These are phyloP conservation scores for Hydropotes inermis DNA, from an alignment of 2,113 vertebrate species.

Conservation along the genomic window DNA sequence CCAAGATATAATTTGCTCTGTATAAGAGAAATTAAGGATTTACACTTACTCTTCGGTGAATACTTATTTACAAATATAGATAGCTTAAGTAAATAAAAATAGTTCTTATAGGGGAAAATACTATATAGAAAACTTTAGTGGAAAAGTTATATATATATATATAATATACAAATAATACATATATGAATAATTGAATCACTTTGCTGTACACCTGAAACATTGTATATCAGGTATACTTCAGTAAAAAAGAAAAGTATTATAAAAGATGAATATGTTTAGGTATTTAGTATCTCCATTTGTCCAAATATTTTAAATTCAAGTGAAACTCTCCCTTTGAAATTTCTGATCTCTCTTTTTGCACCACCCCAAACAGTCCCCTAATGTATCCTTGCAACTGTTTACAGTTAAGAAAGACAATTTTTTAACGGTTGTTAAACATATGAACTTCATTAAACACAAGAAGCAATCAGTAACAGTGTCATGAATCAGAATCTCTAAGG, in stretches of 20 bases:
- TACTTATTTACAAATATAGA: neutral
- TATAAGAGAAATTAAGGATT: neutral
- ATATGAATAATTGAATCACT: neutral
- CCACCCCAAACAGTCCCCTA: neutral
- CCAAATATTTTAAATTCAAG: constrained; percentile 9
- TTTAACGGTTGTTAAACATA: neutral
- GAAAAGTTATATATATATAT: neutral
- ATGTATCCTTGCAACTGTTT: neutral
- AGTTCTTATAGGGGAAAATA: neutral
- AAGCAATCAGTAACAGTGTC: neutral
- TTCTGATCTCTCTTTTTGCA: neutral
- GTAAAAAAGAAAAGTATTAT: neutral
- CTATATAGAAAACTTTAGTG: neutral
- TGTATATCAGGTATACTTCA: neutral
- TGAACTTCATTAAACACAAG: neutral
- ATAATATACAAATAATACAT: neutral
- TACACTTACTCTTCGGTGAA: neutral
- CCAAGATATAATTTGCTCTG: neutral
- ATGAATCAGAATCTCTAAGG: neutral
- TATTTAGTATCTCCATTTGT: neutral
- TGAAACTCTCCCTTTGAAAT: constrained; percentile 8
- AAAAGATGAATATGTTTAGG: neutral
- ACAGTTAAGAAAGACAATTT: neutral
- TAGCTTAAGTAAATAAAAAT: neutral
- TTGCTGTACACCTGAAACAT: neutral